Evolutionary conservation across 1,140 invertebrate genomes (phyloP).

Genomic region (Leptestheria dahalacensis): DNA sequence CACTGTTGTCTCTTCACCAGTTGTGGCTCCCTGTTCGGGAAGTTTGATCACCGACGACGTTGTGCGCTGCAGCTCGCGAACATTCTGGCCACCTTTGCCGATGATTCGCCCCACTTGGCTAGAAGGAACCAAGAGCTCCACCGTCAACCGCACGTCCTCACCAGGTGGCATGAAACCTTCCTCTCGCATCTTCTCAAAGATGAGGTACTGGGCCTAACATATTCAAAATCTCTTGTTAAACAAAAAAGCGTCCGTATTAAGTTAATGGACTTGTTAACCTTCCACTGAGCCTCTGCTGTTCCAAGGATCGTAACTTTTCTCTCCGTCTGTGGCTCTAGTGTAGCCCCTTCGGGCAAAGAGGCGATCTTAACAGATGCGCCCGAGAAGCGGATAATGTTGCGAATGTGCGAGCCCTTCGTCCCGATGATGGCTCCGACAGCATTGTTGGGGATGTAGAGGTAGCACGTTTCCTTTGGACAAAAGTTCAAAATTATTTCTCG

Average conservation of each 20-base stretch:
- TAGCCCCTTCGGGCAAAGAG: conserved; percentile 40
- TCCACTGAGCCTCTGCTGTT: conserved; percentile 85
- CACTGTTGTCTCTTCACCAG: conserved; percentile 73
- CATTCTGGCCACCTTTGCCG: conserved; percentile 93
- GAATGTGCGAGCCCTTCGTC: conserved; percentile 88
- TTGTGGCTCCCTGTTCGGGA: conserved; percentile 61
- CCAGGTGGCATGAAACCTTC: conserved; percentile 80
- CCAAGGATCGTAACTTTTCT: conserved; percentile 87
- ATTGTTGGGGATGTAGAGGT: conserved; percentile 90
- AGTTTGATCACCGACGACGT: conserved; percentile 89
- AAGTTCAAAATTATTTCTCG: too few species aligned
- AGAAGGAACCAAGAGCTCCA: conserved; percentile 85
- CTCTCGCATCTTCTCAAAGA: conserved; percentile 91
- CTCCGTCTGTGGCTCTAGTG: conserved; percentile 49
- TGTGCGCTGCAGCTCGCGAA: conserved; percentile 81
- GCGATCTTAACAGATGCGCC: conserved; percentile 88
- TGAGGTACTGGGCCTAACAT: conserved; percentile 69
- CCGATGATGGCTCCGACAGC: conserved; percentile 95
- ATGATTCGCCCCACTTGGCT: conserved; percentile 85
- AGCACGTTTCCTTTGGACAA: conserved; percentile 60
- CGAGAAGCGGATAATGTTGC: conserved; percentile 91
- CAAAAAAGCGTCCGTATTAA: too few species aligned
- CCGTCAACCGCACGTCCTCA: conserved; percentile 79
- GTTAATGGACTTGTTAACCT: too few species aligned
- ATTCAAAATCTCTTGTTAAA: neutral